A percentile compares a stretch with the other conserved stretches of the same genome.
Conservation (phyloP, 2,113 vertebrate species). For the Cairina moschata region DNA sequence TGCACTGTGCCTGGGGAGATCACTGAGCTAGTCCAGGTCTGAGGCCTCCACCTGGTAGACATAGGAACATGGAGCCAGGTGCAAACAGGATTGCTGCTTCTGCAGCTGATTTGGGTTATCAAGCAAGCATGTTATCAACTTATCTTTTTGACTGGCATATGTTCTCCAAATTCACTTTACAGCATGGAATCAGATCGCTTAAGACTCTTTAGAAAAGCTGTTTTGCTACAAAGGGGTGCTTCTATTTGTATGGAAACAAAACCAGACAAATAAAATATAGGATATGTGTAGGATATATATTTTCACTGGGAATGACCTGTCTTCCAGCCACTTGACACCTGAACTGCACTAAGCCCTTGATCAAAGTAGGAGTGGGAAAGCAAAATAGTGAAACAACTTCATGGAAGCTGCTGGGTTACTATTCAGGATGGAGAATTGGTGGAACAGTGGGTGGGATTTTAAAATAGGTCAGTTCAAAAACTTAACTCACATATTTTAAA, state of each 20-base stretch:
- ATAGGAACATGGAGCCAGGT: background rate
- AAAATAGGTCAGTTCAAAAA: background rate
- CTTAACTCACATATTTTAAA: background rate
- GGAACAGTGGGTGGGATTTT: background rate
- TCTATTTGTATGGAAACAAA: background rate
- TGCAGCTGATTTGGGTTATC: background rate
- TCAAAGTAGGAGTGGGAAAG: background rate
- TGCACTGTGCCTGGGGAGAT: background rate
- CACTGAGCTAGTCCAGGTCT: background rate
- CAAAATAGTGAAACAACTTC: fast-evolving
- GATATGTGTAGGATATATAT: background rate
- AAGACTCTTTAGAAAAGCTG: background rate
- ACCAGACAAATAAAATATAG: background rate
- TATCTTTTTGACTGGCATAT: background rate
- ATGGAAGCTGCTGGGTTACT: background rate
- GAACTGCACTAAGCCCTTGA: background rate
- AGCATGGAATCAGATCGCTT: background rate
- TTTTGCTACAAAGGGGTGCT: background rate
- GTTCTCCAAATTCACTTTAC: background rate
- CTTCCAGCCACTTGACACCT: background rate
- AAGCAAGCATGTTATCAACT: background rate
- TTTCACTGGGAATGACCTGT: background rate
- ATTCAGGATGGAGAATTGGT: background rate
- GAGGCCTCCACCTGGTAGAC: background rate
- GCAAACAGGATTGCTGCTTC: background rate